These are phyloP conservation scores for Poecile montanus DNA, from an alignment of 2,797 vertebrate species.

Conservation along the genomic window DNA sequence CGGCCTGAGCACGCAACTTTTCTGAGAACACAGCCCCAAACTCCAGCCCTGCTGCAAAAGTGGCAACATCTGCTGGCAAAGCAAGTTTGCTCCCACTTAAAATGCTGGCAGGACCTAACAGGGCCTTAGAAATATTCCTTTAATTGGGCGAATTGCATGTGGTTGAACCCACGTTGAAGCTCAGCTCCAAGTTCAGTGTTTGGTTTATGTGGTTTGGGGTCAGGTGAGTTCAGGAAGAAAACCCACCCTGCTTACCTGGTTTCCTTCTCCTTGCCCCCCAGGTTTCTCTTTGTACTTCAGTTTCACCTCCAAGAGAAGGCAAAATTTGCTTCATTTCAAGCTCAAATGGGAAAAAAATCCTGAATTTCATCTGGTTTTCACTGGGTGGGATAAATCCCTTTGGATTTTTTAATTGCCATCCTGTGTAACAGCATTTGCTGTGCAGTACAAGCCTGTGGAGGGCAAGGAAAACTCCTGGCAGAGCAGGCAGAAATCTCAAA, in stretches of 20 bases:
- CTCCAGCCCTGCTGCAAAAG: neutral
- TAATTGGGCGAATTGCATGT: neutral
- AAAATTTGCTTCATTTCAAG: rapidly evolving
- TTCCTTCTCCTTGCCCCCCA: neutral
- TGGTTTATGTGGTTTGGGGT: neutral
- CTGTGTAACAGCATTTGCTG: neutral
- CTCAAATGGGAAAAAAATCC: neutral
- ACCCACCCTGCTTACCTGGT: neutral
- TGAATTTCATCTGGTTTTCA: neutral
- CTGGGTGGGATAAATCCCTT: neutral
- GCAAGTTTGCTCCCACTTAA: neutral
- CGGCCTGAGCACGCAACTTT: neutral
- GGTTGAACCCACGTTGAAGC: neutral
- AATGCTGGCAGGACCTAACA: neutral
- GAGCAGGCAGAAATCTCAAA: neutral
- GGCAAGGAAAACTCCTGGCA: neutral
- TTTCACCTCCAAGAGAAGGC: neutral
- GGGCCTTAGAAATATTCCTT: neutral
- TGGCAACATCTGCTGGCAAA: slow-evolving; percentile 11
- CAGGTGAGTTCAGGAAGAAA: neutral
- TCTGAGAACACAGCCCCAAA: neutral
- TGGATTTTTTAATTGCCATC: neutral
- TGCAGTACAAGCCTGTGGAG: neutral
- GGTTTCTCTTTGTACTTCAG: neutral
- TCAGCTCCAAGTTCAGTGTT: neutral